These are phyloP conservation scores for Corythornis leucogaster DNA, from an alignment of 2,797 vertebrate species.

Conservation along the genomic window DNA sequence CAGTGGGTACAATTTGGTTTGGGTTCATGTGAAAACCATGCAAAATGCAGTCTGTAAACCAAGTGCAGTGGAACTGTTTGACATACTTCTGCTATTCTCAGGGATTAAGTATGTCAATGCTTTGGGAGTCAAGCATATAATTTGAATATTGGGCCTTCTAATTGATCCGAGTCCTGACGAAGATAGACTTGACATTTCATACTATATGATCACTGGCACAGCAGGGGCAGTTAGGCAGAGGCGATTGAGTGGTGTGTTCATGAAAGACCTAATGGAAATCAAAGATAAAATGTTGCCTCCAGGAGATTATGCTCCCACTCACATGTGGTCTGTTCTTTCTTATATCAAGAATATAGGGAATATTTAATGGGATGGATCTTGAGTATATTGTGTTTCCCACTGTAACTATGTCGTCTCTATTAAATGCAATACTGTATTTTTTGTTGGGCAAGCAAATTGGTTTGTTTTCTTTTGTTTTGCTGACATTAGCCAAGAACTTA, in stretches of 20 bases:
- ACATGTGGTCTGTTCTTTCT: background rate
- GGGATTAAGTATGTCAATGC: background rate
- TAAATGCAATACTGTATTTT: conserved; percentile 13
- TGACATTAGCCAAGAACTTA: conserved; percentile 47
- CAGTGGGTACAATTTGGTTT: background rate
- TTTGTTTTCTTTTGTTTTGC: background rate
- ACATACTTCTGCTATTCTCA: background rate
- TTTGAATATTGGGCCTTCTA: conserved; percentile 17
- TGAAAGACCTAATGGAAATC: conserved; percentile 43
- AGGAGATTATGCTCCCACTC: background rate
- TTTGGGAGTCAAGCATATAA: background rate
- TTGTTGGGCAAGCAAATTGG: background rate
- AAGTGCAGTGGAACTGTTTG: background rate
- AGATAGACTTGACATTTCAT: background rate
- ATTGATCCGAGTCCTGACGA: background rate
- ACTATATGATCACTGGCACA: conserved; percentile 1
- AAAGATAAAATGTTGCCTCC: conserved; percentile 38
- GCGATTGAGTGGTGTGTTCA: background rate
- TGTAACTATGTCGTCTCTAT: background rate
- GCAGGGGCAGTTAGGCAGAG: conserved; percentile 7
- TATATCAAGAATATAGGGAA: background rate
- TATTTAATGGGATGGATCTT: conserved; percentile 27
- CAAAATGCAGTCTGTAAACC: background rate
- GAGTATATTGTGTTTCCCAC: background rate
- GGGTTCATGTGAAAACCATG: background rate